phyloP scores from a whole-genome alignment of 2,888 invertebrate genomes.

The Electrophaes corylata region DNA sequence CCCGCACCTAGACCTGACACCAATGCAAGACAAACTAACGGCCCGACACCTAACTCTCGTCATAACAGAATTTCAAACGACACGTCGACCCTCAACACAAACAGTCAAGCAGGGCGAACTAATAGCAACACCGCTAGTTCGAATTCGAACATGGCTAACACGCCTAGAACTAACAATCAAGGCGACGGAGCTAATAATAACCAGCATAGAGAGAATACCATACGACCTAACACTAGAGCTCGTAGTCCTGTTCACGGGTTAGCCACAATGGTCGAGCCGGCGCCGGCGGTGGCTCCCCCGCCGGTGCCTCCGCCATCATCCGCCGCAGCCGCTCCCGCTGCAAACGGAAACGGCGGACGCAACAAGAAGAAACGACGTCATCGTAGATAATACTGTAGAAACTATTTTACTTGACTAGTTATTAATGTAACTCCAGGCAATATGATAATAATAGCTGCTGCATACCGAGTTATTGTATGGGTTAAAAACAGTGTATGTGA shows the following conservation, averaged over 20 bases:
- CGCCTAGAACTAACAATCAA: constrained; percentile 5
- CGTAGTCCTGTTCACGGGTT: neutral
- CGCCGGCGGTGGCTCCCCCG: constrained; percentile 28
- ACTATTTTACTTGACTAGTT: constrained; percentile 34
- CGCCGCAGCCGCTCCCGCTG: constrained; percentile 1
- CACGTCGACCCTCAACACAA: neutral
- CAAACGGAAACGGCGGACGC: constrained; percentile 39
- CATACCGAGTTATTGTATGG: constrained; percentile 18
- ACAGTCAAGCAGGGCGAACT: neutral
- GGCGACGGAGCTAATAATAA: constrained; percentile 20
- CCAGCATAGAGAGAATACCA: constrained; percentile 5
- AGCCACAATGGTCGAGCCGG: neutral
- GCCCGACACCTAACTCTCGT: neutral
- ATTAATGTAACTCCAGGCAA: constrained; percentile 23
- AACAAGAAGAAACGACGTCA: constrained; percentile 70
- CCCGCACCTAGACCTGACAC: neutral
- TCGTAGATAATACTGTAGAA: constrained; percentile 60
- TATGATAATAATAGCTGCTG: constrained; percentile 35
- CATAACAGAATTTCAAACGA: constrained; percentile 16
- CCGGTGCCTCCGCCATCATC: constrained; percentile 11
- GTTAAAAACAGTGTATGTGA: constrained; percentile 19
- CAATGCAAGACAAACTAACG: constrained; percentile 2
- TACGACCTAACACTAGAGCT: neutral
- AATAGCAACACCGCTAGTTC: neutral
- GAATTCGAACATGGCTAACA: neutral